These are phyloP conservation scores for Coregonus clupeaformis DNA, from an alignment of 2,113 vertebrate genomes.

Conservation along the genomic window DNA sequence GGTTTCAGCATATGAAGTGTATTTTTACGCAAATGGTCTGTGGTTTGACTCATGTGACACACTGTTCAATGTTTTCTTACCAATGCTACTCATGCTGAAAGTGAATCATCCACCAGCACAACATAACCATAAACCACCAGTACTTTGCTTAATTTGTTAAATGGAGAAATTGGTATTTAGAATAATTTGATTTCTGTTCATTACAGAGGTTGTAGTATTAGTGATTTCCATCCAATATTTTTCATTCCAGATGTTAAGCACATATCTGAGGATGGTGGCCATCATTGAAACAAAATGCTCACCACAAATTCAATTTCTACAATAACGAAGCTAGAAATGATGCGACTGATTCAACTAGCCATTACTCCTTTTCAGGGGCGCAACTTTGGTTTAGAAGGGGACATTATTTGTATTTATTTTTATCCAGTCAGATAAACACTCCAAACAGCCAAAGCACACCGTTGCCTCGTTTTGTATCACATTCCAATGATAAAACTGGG, in stretches of 20 bases:
- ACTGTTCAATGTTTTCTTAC: constrained; percentile 39
- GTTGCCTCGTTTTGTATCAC: no score
- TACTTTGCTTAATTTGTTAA: constrained; percentile 48
- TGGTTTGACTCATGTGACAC: constrained; percentile 48
- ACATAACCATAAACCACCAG: constrained; percentile 37
- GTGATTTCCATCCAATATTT: constrained; percentile 34
- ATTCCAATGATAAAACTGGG: no score
- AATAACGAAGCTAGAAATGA: not conserved
- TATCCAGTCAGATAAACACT: no score
- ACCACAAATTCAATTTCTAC: not conserved
- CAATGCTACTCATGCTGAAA: constrained; percentile 35
- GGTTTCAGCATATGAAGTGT: not conserved
- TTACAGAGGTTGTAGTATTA: constrained; percentile 50
- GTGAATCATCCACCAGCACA: constrained; percentile 40
- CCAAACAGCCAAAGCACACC: no score
- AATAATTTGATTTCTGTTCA: constrained; percentile 53
- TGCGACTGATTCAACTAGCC: not conserved
- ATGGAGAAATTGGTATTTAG: constrained; percentile 48
- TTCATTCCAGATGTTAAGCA: constrained; percentile 43
- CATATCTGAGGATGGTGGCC: constrained; percentile 40
- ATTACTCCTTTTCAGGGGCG: not conserved
- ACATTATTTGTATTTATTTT: no score
- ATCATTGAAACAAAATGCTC: constrained; percentile 13
- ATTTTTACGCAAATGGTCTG: constrained; percentile 19
- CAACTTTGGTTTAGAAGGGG: no score